Evolutionary conservation across 2,113 vertebrate species (phyloP), one percentile per base, ranked within the genome.

Genomic region (Potamarius usumacintae): DNA sequence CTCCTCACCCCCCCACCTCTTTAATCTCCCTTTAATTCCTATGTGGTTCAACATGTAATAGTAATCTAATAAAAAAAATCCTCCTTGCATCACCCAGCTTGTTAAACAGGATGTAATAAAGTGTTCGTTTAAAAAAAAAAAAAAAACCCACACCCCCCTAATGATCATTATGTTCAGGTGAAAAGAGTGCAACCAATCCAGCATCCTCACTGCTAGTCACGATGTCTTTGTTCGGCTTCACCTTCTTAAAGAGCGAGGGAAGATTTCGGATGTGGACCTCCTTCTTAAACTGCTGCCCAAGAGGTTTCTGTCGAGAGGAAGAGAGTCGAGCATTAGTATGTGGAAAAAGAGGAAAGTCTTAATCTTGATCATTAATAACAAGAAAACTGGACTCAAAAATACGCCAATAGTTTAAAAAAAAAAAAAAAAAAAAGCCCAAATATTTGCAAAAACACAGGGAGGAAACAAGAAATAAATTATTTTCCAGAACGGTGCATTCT

Each of bases 191-290:
- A 50, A 92, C 93, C 89, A 99, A 94, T 55, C 94, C 93, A 30
- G 91, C 53, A 14, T 93, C 90, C 65, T 96, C 96, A 52, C 72
- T 95, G 83, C 94, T 94, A 78, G 94, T 94, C 92, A 95, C 65
- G 74, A 95, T 67, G n/a, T 98, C 97, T 87, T 95, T 96, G 83
- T 94, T 0, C 52, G 95, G 94, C 92, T 97, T 98, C 58, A 93
- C 92, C 90, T 96, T 97, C 94, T 99, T 99, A 92, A 98, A 99
- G 90, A 99, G 97, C 17, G 97, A 97, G 0, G 98, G 98, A 89
- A 99, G 97, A 93, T 99, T 99, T 92, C 96, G 96, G 94, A 99
- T 99, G 89, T 99, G 98, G 90, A 99, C 97, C 93, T 99, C 98
- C 93, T 99, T 99, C 91, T 96, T 97, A 92, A 99, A 99, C 92